phyloP scores from a whole-genome alignment of 2,113 vertebrate genomes.

The Chionomys nivalis region DNA sequence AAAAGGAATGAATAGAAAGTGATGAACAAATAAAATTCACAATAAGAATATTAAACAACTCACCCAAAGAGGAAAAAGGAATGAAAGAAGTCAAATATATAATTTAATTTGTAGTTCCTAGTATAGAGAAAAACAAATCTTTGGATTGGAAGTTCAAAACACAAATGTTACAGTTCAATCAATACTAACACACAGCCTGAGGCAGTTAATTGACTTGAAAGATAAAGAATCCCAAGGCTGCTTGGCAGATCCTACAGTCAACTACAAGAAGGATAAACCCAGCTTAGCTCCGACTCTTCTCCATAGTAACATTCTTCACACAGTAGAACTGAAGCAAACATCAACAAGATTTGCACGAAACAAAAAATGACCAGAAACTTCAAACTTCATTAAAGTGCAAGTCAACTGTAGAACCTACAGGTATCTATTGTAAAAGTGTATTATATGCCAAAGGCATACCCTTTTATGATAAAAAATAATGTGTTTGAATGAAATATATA shows the following conservation, averaged over 20 bases:
- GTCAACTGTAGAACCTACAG: background rate
- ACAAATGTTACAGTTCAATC: constrained; percentile 22
- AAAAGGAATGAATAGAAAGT: background rate
- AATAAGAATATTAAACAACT: background rate
- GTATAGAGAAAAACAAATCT: constrained; percentile 50
- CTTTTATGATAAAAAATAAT: background rate
- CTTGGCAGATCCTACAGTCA: constrained; percentile 19
- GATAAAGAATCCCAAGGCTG: background rate
- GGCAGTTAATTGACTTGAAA: constrained; percentile 56
- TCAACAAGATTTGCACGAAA: background rate
- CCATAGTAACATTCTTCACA: background rate
- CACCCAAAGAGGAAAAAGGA: background rate
- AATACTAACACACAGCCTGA: constrained; percentile 9
- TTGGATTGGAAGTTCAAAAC: constrained; percentile 46
- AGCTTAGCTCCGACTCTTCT: constrained; percentile 21
- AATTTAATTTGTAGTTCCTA: background rate
- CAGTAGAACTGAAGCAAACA: background rate
- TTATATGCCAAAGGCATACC: background rate
- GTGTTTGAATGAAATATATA: background rate
- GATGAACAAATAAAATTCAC: background rate
- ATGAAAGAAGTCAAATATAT: background rate
- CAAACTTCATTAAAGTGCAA: background rate
- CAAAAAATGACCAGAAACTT: background rate
- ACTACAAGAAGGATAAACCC: background rate
- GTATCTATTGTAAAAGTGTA: background rate